phyloP scores from a whole-genome alignment of 2,797 vertebrate species.

The Gobionotothen gibberifrons region DNA sequence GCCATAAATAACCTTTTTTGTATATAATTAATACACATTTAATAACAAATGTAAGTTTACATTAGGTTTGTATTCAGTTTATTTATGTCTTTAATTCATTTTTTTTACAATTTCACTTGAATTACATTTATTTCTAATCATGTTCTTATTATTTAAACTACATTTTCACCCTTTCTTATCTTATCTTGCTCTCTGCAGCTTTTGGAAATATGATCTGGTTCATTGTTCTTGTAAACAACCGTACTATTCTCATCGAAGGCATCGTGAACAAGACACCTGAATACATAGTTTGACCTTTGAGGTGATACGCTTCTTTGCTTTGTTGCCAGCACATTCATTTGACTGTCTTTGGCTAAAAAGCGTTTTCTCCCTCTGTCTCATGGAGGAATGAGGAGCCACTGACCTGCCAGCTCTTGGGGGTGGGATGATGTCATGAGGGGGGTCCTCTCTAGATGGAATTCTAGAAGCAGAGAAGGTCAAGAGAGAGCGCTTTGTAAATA shows the following conservation, averaged over 20 bases:
- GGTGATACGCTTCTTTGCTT: background rate
- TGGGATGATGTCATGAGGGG: slow-evolving; percentile 97
- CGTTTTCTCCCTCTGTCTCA: slow-evolving; percentile 12
- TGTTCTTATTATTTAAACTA: background rate
- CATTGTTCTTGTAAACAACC: background rate
- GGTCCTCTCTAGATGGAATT: slow-evolving; percentile 99
- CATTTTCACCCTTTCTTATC: background rate
- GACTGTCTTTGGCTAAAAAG: slow-evolving; percentile 27
- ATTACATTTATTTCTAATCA: background rate
- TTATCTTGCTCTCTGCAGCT: background rate
- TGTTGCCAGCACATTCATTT: slow-evolving; percentile 23
- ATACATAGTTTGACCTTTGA: background rate
- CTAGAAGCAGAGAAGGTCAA: slow-evolving; percentile 91
- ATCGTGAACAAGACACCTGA: background rate
- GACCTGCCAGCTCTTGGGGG: slow-evolving; percentile 96
- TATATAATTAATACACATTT: background rate
- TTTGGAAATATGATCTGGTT: slow-evolving; percentile 3
- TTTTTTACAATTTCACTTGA: background rate
- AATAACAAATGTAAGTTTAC: background rate
- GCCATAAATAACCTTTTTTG: background rate
- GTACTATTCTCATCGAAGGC: background rate
- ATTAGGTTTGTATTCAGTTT: background rate
- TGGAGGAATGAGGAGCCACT: slow-evolving; percentile 84
- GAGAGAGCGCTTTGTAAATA: slow-evolving; percentile 83
- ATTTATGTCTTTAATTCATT: background rate